These are phyloP conservation scores for Vanessa cardui DNA, from an alignment of 2,888 invertebrate genomes.

Conservation along the genomic window DNA sequence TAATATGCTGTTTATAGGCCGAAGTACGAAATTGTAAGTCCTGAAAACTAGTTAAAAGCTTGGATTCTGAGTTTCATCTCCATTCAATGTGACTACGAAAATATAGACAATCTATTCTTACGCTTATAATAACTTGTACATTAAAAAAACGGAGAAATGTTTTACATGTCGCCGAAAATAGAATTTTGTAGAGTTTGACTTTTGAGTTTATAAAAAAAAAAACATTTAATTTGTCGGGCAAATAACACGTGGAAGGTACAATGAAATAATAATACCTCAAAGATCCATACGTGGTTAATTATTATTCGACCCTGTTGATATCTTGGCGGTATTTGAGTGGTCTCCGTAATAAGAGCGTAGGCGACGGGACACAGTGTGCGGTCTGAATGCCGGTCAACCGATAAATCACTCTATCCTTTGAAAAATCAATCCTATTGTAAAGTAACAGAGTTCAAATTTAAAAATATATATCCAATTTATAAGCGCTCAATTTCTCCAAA, in stretches of 20 bases:
- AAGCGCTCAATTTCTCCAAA: constrained; percentile 50
- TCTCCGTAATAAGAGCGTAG: constrained; percentile 66
- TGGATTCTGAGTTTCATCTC: too few relatives aligned
- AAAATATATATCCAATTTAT: constrained; percentile 35
- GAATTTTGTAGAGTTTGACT: too few relatives aligned
- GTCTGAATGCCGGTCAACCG: constrained; percentile 63
- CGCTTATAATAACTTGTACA: too few relatives aligned
- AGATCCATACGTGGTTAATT: constrained; percentile 53
- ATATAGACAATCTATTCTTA: too few relatives aligned
- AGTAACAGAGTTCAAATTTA: constrained; percentile 45
- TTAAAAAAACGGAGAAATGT: too few relatives aligned
- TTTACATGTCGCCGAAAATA: too few relatives aligned
- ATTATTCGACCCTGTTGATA: constrained; percentile 55
- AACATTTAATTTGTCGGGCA: too few relatives aligned
- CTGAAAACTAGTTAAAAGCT: too few relatives aligned
- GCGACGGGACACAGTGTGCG: constrained; percentile 71
- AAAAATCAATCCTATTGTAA: constrained; percentile 45
- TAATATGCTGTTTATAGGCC: too few relatives aligned
- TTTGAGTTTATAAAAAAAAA: too few relatives aligned
- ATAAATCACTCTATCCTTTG: constrained; percentile 42
- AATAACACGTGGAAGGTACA: constrained; percentile 13
- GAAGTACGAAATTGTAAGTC: too few relatives aligned
- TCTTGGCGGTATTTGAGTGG: constrained; percentile 48
- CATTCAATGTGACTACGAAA: too few relatives aligned
- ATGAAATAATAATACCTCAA: constrained; percentile 37